These are phyloP conservation scores for Ceraclea dissimilis DNA, from an alignment of 2,888 invertebrate species.

Conservation along the genomic window DNA sequence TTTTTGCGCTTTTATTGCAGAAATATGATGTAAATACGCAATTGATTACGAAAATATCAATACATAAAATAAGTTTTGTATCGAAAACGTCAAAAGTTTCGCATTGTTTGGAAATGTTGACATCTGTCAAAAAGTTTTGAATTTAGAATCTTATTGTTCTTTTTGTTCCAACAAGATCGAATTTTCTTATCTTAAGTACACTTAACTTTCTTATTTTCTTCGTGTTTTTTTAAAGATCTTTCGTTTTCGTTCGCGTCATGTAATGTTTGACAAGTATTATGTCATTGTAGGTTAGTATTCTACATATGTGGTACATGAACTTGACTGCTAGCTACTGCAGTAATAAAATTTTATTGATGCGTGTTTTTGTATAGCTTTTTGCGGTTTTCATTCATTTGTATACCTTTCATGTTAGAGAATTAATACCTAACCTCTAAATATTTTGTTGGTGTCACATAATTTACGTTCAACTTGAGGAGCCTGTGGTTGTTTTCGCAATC, in stretches of 20 bases:
- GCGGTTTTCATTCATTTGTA: too few species aligned
- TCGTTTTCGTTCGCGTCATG: not conserved
- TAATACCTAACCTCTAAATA: too few species aligned
- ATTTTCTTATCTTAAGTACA: not conserved
- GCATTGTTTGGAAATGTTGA: not conserved
- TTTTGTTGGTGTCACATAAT: too few species aligned
- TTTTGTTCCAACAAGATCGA: not conserved
- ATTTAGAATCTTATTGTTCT: not conserved
- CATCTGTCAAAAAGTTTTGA: conserved; percentile 1
- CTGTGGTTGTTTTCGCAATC: too few species aligned
- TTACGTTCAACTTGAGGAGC: too few species aligned
- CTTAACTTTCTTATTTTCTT: not conserved
- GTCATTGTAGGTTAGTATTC: not conserved
- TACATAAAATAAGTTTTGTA: not conserved
- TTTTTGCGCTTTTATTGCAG: not conserved
- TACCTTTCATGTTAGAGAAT: too few species aligned
- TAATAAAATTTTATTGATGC: not conserved
- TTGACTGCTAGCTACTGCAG: not conserved
- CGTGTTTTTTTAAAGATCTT: not conserved
- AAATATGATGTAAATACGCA: not conserved
- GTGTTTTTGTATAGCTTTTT: not conserved
- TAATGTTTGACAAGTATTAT: not conserved
- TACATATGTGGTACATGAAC: not conserved
- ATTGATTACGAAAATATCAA: not conserved
- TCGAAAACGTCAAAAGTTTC: too few species aligned